phyloP scores from a whole-genome alignment of 2,113 vertebrate species.

The Hassar affinis region DNA sequence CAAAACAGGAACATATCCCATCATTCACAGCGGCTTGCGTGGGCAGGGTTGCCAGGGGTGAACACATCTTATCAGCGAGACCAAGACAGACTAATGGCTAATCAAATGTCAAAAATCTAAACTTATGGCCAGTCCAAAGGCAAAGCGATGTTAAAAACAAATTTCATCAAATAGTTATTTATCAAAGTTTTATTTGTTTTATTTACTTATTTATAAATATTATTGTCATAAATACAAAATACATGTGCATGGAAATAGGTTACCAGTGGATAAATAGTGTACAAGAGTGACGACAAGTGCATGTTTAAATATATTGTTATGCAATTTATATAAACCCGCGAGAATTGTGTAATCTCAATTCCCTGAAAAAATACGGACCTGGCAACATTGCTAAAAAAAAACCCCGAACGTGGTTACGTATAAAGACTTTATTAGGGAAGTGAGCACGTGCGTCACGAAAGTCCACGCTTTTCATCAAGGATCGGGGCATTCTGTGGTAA shows the following conservation, averaged over 20 bases:
- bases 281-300: neutral
- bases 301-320: neutral
- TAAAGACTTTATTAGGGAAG: constrained; percentile 56
- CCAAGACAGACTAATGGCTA: neutral
- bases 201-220: no score
- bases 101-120: neutral
- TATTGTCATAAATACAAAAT: neutral
- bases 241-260: neutral
- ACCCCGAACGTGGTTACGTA: constrained; percentile 59
- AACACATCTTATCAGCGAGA: neutral
- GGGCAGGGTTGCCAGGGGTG: neutral
- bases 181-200: neutral
- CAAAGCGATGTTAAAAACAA: neutral
- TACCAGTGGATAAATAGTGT: neutral
- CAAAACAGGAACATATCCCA: constrained; percentile 11
- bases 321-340: no score
- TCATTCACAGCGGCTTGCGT: constrained; percentile 5
- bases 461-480: neutral
- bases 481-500: constrained; percentile 13
- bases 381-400: neutral
- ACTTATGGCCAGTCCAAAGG: no score
- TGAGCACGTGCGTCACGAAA: constrained; percentile 60
- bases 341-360: rapidly evolving
- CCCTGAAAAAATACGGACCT: neutral
- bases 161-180: no score